Conservation (phyloP, 1,140 invertebrate species). For the Diabrotica undecimpunctata region DNA sequence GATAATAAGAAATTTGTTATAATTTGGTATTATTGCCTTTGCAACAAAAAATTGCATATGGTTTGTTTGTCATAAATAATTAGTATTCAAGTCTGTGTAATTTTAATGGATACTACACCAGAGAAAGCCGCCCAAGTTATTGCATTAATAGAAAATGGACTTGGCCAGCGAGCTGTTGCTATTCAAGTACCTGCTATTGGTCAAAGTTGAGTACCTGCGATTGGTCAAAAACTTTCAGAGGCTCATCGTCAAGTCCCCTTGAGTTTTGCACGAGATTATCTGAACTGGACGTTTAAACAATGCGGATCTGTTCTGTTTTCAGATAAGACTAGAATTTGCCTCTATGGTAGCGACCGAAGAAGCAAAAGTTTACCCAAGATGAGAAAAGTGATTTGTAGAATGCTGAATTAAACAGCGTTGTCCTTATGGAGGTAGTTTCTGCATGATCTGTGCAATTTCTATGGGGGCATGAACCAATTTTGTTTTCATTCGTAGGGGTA, state of each 20-base stretch:
- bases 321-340: too few relatives aligned
- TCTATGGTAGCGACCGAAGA: slow-evolving; percentile 9
- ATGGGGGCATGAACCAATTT: neutral
- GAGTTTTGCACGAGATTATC: slow-evolving; percentile 21
- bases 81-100: slow-evolving; percentile 18
- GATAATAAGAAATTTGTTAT: too few relatives aligned
- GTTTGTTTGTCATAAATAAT: slow-evolving; percentile 15
- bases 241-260: slow-evolving; percentile 17
- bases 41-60: slow-evolving; percentile 13
- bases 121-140: slow-evolving; percentile 28
- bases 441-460: neutral
- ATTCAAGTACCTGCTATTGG: slow-evolving; percentile 18
- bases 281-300: slow-evolving; percentile 17
- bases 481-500: slow-evolving; percentile 6
- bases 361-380: neutral
- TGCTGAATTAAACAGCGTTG: neutral
- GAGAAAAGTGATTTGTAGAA: neutral
- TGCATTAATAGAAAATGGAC: too few relatives aligned
- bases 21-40: too few relatives aligned
- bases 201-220: slow-evolving; percentile 21
- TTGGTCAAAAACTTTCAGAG: slow-evolving; percentile 10
- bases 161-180: slow-evolving; percentile 26
- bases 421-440: slow-evolving; percentile 1
- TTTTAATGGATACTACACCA: slow-evolving; percentile 23
- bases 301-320: slow-evolving; percentile 21